A percentile compares a stretch with the other conserved stretches of the same genome.
Evolutionary conservation across 2,797 vertebrate species (phyloP).

Genomic region (Tragopan temminckii): DNA sequence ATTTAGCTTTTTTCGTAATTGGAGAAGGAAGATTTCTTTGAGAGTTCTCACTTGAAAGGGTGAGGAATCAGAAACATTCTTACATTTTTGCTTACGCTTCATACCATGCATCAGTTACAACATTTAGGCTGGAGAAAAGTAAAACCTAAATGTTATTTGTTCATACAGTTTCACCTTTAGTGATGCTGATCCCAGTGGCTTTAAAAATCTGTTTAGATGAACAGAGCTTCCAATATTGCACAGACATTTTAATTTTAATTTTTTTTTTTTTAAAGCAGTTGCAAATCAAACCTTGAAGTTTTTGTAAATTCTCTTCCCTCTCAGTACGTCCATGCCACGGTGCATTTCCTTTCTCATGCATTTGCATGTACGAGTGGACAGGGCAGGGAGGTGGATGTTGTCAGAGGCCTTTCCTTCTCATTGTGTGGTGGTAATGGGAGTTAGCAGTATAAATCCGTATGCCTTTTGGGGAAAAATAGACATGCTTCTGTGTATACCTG

Average conservation of each 20-base stretch:
- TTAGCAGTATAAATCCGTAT: conserved; percentile 74
- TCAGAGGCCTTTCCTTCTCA: conserved; percentile 79
- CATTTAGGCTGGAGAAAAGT: conserved; percentile 45
- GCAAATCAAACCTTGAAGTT: conserved; percentile 39
- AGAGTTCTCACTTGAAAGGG: conserved; percentile 38
- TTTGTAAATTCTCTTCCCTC: conserved; percentile 29
- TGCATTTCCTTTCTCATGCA: conserved; percentile 47
- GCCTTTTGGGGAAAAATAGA: conserved; percentile 62
- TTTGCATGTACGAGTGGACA: conserved; percentile 73
- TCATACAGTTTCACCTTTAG: conserved; percentile 45
- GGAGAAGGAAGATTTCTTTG: conserved; percentile 40
- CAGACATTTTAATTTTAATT: conserved; percentile 16
- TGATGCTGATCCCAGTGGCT: conserved; percentile 49
- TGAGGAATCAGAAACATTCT: conserved; percentile 50
- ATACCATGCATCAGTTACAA: conserved; percentile 8
- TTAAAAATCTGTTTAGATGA: conserved; percentile 62
- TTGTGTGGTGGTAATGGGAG: conserved; percentile 70
- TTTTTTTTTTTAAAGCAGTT: neutral
- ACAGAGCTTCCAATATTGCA: conserved; percentile 36
- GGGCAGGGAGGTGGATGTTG: conserved; percentile 64
- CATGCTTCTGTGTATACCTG: conserved; percentile 79
- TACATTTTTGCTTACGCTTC: conserved; percentile 51
- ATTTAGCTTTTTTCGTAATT: neutral
- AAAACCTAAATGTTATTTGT: conserved; percentile 44
- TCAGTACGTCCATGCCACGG: conserved; percentile 7